phyloP scores from a whole-genome alignment of 2,113 vertebrate species.

The Pycnonotus jocosus region DNA sequence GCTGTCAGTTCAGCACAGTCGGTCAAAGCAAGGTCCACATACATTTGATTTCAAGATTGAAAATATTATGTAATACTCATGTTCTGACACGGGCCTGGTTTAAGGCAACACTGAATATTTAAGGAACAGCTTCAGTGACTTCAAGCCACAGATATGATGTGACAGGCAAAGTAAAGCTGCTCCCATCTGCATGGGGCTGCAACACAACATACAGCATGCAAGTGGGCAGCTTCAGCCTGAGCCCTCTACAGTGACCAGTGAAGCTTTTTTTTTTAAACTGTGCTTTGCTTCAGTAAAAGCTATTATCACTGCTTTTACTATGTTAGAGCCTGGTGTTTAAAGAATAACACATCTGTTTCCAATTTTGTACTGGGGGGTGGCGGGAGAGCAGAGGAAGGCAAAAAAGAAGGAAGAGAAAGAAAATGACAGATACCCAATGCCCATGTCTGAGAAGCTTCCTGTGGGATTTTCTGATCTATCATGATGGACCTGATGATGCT shows the following conservation, averaged over 20 bases:
- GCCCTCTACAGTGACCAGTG: neutral
- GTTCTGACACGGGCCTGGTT: neutral
- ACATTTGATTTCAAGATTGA: neutral
- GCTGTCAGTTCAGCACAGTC: neutral
- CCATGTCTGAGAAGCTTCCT: neutral
- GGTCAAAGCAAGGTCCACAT: neutral
- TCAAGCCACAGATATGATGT: slow-evolving; percentile 19
- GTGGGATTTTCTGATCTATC: neutral
- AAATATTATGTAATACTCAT: neutral
- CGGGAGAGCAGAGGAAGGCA: neutral
- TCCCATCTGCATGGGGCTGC: neutral
- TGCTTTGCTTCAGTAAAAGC: neutral
- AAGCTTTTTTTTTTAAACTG: neutral
- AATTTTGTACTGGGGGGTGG: neutral
- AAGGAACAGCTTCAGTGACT: slow-evolving; percentile 6
- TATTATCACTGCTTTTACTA: neutral
- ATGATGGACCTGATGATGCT: neutral
- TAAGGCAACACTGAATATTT: slow-evolving; percentile 35
- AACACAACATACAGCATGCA: neutral
- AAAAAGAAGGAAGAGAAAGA: neutral
- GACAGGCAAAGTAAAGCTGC: slow-evolving; percentile 12
- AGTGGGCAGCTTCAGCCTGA: neutral
- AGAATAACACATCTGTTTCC: neutral
- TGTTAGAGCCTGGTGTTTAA: neutral
- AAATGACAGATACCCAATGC: neutral